Percentiles rank a stretch among this genome's conserved stretches.
These are phyloP conservation scores for Nezara viridula DNA, from an alignment of 2,888 invertebrate genomes.

Conservation along the genomic window DNA sequence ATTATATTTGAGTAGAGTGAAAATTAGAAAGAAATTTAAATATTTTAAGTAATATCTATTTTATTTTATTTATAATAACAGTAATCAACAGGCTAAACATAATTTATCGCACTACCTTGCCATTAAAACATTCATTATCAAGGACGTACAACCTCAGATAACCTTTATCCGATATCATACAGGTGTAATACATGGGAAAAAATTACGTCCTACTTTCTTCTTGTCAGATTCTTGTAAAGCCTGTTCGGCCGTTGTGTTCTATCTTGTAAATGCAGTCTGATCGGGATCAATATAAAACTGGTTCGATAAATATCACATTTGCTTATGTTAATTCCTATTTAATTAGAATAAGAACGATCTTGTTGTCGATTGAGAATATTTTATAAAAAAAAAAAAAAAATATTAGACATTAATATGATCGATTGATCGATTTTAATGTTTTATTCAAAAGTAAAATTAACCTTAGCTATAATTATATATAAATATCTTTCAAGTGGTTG, in stretches of 20 bases:
- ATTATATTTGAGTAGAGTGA: no score
- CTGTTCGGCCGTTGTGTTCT: background rate
- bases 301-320: slow-evolving; percentile 20
- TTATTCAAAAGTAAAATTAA: background rate
- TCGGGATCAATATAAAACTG: background rate
- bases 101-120: background rate
- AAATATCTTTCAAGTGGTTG: background rate
- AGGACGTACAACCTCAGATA: background rate
- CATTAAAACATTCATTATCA: background rate
- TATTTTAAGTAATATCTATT: background rate
- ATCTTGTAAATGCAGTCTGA: background rate
- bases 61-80: background rate
- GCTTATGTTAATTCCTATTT: slow-evolving; percentile 8
- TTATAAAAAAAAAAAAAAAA: no score
- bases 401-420: background rate
- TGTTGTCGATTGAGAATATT: background rate
- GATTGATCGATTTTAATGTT: background rate
- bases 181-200: background rate
- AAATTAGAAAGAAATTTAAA: no score
- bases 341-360: background rate
- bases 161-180: background rate
- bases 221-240: slow-evolving; percentile 25
- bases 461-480: background rate
- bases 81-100: background rate
- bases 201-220: slow-evolving; percentile 12